phyloP scores from a whole-genome alignment of 2,113 vertebrate genomes.

The Xyliphius kryptos region DNA sequence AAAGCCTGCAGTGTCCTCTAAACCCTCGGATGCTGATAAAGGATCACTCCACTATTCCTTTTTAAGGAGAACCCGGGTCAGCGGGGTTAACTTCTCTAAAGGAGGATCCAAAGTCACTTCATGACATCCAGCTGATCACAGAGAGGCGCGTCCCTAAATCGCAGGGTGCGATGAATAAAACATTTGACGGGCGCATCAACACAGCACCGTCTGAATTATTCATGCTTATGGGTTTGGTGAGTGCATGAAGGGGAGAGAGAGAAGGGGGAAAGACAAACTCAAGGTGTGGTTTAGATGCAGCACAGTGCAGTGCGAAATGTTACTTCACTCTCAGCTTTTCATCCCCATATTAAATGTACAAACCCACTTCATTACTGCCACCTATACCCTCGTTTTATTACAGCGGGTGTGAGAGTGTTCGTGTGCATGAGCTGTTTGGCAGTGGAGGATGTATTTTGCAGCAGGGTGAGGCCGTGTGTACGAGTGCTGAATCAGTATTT shows the following conservation, averaged over 20 bases:
- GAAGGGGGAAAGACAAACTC: conserved; percentile 15
- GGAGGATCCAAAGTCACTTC: not conserved
- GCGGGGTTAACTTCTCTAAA: conserved; percentile 6
- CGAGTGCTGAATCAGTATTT: conserved; percentile 44
- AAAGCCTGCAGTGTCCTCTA: no score
- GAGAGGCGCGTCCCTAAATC: conserved; percentile 20
- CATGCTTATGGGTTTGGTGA: conserved; percentile 39
- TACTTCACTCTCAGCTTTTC: not conserved
- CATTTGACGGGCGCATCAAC: conserved; percentile 50
- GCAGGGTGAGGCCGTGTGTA: conserved; percentile 12
- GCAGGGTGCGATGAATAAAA: conserved; percentile 61
- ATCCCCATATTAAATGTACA: no score
- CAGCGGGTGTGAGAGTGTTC: not conserved
- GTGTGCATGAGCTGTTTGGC: conserved; percentile 12
- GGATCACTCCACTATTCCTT: no score
- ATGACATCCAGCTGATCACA: conserved; percentile 21
- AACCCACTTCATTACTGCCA: no score
- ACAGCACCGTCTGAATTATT: conserved; percentile 62
- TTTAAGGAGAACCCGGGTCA: not conserved
- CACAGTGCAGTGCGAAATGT: not conserved
- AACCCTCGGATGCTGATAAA: no score
- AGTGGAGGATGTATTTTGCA: not conserved
- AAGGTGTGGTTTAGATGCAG: conserved; percentile 31
- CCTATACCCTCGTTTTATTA: not conserved
- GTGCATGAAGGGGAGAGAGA: conserved; percentile 4